Base-by-base conservation (phyloP, 2,797 vertebrate genomes). In the Cyprinodon diabolis region DNA sequence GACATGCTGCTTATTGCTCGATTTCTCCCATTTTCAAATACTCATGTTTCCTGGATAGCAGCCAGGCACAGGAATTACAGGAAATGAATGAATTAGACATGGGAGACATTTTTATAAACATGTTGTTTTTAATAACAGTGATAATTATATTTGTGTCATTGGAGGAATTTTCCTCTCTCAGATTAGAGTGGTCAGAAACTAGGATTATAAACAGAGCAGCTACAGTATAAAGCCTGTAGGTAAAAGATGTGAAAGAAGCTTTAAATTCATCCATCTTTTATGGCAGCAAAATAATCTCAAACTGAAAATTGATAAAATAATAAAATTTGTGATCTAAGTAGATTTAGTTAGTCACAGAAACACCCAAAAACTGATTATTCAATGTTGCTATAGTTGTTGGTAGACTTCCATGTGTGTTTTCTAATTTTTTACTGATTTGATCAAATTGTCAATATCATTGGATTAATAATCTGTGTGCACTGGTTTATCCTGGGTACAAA, bases 51-150 rank as follows among this genome's bases (percentile, higher is more conserved):
- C 25, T 30, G 25, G 60, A 21, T 6, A 35, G 55, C 49, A 75
- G 15, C 45, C 68, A 14, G 2, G 23, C 21, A 37, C 4, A 25
- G 68, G 43, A 74, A 73, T n/a, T 37, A 35, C 60, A 82, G 81
- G 77, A 80, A 86, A 90, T 85, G 30, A 82, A 63, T 75, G 62
- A 77, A 77, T 83, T 66, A 30, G 6, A 79, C 48, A 56, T 19
- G 6, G 71, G 51, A 63, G 67, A 56, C 68, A 72, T 85, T 71
- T 78, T 68, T 49, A 74, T 37, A 72, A 37, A 12, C 23, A 23
- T 17, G 35, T 68, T 70, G 66, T 1, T 76, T 81, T 68, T 78
- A 80, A 78, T 76, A 79, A n/a, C 5, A 47, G 77, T 54, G 80
- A 48, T 21, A 75, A 48, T 72, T 81, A 74, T 30, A 72, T 80